Evolutionary conservation across 1,140 invertebrate genomes (phyloP), one percentile per base, ranked within the genome.

Genomic region (Dreissena polymorpha): DNA sequence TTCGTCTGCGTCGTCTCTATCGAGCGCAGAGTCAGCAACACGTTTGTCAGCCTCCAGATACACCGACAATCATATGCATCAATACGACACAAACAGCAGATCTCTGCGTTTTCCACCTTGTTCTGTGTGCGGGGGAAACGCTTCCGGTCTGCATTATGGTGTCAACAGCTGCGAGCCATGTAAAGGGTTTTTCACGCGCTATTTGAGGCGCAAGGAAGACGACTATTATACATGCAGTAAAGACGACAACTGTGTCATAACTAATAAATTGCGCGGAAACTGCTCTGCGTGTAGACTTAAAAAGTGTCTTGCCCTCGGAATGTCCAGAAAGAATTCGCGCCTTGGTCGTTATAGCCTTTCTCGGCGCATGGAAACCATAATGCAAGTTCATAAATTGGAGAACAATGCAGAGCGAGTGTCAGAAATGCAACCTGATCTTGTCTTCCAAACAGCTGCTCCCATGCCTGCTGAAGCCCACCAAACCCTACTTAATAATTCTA

Each of bases 141-240:
- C 93, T 8, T 91, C 91, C 10, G 94, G 94, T 13, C 89, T 93
- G 49, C 94, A 94, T 86, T 94, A 94, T 88, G 93, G 94, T n/a
- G 93, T 92, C 10, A 91, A 92, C 51, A 93, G 92, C 0, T 94
- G 93, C 83, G 94, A 94, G 71, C 93, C 93, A n/a, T 94, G 93
- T 85, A 93, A 93, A 88, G 91, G 90, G 27, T 92, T 92, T 77
- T 92, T 91, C 79, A 79, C 90, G 49, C 77, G 91, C 39, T 89
- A 89, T 85, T 79, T 92, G 55, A 77, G 85, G 12, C 86, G 86
- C 23, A 88, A 88, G 69, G 86, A 86, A 21, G 77, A 87, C 13
- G 39, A 39, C 39, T 39, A 39, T 39, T 91, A 92, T 68, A 83
- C 85, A n/a, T 91, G 90, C 85, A 60, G 63, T 12, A 78, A 86